Evolutionary conservation across 2,888 invertebrate genomes (phyloP).

Genomic region (Meganola albula): DNA sequence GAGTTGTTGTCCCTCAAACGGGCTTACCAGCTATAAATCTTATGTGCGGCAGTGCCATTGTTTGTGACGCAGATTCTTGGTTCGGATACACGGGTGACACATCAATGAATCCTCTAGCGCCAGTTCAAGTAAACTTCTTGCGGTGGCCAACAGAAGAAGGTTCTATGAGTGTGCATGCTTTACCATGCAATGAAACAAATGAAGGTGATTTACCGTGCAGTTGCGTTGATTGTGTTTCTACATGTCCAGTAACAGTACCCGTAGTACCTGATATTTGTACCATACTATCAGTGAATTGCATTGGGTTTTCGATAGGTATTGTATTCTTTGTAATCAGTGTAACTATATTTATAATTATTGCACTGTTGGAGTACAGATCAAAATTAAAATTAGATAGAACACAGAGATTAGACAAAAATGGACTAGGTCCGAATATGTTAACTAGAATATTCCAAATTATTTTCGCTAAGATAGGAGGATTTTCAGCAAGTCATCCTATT

Average conservation of each 20-base stretch:
- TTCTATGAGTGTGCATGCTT: constrained; percentile 61
- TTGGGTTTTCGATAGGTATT: constrained; percentile 80
- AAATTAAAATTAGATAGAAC: constrained; percentile 10
- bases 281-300: constrained; percentile 80
- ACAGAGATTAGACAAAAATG: constrained; percentile 9
- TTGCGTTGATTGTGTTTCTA: constrained; percentile 84
- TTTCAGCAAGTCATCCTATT: constrained; percentile 82
- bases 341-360: constrained; percentile 45
- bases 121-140: constrained; percentile 80
- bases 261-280: constrained; percentile 61
- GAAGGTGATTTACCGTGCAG: constrained; percentile 81
- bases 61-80: constrained; percentile 82
- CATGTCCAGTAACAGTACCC: constrained; percentile 78
- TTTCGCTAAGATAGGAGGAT: constrained; percentile 59
- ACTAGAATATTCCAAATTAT: constrained; percentile 43
- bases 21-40: constrained; percentile 86
- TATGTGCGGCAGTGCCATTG: constrained; percentile 84
- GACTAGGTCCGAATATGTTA: constrained; percentile 30
- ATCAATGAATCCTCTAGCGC: constrained; percentile 71
- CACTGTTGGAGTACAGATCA: constrained; percentile 33
- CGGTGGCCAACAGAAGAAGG: constrained; percentile 50
- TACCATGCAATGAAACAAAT: constrained; percentile 79
- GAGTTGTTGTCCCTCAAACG: constrained; percentile 85
- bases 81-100: constrained; percentile 80
- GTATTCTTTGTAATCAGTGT: constrained; percentile 65